Conservation (phyloP, 2,797 vertebrate species). For the Coregonus sp. region DNA sequence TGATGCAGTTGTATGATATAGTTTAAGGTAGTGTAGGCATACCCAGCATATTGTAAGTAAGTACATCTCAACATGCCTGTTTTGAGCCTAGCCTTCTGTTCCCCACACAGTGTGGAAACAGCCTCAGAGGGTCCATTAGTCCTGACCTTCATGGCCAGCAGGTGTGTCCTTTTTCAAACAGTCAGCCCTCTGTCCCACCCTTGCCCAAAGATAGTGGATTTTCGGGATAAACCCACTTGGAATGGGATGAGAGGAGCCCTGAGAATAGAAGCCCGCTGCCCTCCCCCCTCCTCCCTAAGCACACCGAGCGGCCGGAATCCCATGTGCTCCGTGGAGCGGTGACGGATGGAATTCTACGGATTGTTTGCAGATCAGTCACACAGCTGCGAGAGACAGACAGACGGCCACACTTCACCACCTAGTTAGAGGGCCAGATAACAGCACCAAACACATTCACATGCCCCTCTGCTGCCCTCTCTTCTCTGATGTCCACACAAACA, state of each 20-base stretch:
- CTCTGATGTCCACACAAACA: conserved; percentile 17
- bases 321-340: conserved; percentile 35
- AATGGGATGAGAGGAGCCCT: conserved; percentile 59
- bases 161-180: conserved; percentile 39
- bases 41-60: neutral
- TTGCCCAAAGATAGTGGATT: conserved; percentile 53
- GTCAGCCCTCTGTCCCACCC: conserved; percentile 27
- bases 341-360: conserved; percentile 51
- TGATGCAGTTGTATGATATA: neutral
- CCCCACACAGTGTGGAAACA: conserved; percentile 5
- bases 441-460: conserved; percentile 8
- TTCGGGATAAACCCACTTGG: conserved; percentile 59
- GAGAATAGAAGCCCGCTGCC: conserved; percentile 53
- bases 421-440: conserved; percentile 49
- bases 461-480: neutral
- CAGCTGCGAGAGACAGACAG: conserved; percentile 53
- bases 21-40: neutral
- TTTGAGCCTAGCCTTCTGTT: neutral
- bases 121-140: conserved; percentile 30
- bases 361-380: conserved; percentile 59
- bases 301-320: conserved; percentile 42
- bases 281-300: conserved; percentile 23
- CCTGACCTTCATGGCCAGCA: conserved; percentile 30
- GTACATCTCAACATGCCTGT: neutral
- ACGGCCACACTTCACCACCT: conserved; percentile 49